Percentiles rank a stretch among this genome's conserved stretches.
phyloP scores from a whole-genome alignment of 1,140 invertebrate genomes.

The Trichomalopsis sarcophagae region DNA sequence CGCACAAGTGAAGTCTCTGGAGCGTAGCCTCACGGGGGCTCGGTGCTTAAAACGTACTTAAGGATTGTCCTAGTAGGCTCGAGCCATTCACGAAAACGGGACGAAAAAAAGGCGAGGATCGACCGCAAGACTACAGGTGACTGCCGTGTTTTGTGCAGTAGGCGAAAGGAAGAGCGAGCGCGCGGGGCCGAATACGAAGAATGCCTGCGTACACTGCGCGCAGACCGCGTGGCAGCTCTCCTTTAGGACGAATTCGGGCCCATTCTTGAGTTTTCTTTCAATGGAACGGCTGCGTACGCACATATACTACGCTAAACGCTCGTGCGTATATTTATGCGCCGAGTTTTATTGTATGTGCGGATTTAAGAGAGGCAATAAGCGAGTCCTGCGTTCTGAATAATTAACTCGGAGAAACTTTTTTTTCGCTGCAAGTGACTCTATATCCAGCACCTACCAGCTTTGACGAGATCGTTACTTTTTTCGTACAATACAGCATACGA shows the following conservation, averaged over 20 bases:
- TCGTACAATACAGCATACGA: neutral
- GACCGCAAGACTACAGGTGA: conserved; percentile 30
- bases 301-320: neutral
- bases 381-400: conserved; percentile 32
- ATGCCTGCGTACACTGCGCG: neutral
- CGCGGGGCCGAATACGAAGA: conserved; percentile 16
- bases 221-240: conserved; percentile 15
- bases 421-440: conserved; percentile 3
- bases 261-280: conserved; percentile 44
- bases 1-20: conserved; percentile 26
- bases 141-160: conserved; percentile 20
- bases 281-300: neutral
- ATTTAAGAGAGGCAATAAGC: neutral
- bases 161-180: neutral
- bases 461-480: neutral
- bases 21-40: conserved; percentile 20
- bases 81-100: conserved; percentile 22
- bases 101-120: conserved; percentile 11
- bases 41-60: conserved; percentile 49
- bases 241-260: conserved; percentile 2
- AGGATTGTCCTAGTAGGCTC: conserved; percentile 21
- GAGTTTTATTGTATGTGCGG: neutral
- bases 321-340: neutral
- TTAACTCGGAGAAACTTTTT: conserved; percentile 29
- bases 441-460: neutral